Evolutionary conservation across 2,113 vertebrate genomes (phyloP).

Genomic region (Nettapus auritus): DNA sequence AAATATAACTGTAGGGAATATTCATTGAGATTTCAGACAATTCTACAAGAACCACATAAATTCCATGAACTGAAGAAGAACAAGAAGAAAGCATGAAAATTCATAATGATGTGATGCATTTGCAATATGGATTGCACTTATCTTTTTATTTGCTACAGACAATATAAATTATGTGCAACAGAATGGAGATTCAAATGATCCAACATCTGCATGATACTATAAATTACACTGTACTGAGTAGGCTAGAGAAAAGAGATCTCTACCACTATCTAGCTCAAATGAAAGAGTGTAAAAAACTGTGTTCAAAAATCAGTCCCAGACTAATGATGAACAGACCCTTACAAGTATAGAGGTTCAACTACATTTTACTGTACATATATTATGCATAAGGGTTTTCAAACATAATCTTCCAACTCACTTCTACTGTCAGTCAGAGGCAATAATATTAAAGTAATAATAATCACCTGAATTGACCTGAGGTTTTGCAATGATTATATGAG

Average conservation of each 20-base stretch:
- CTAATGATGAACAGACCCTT: background rate
- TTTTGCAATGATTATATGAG: background rate
- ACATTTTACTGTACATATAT: background rate
- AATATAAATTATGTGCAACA: constrained; percentile 76
- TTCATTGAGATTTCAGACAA: constrained; percentile 38
- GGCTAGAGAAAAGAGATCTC: constrained; percentile 37
- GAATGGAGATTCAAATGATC: constrained; percentile 70
- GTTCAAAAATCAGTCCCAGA: background rate
- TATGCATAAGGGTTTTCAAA: background rate
- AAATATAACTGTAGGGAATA: constrained; percentile 57
- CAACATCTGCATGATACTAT: constrained; percentile 67
- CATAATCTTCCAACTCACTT: background rate
- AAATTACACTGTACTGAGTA: constrained; percentile 57
- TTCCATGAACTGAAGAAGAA: constrained; percentile 56
- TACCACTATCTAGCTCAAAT: constrained; percentile 1
- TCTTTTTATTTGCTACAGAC: constrained; percentile 79
- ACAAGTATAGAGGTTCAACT: background rate
- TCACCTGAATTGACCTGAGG: background rate
- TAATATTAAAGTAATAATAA: background rate
- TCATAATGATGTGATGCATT: constrained; percentile 59
- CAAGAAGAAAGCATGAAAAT: constrained; percentile 64
- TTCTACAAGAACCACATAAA: constrained; percentile 67
- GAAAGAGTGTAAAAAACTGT: constrained; percentile 6
- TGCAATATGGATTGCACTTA: constrained; percentile 81
- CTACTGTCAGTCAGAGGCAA: background rate